These are phyloP conservation scores for Eulemur rufifrons DNA, from an alignment of 2,113 vertebrate species.

Conservation along the genomic window DNA sequence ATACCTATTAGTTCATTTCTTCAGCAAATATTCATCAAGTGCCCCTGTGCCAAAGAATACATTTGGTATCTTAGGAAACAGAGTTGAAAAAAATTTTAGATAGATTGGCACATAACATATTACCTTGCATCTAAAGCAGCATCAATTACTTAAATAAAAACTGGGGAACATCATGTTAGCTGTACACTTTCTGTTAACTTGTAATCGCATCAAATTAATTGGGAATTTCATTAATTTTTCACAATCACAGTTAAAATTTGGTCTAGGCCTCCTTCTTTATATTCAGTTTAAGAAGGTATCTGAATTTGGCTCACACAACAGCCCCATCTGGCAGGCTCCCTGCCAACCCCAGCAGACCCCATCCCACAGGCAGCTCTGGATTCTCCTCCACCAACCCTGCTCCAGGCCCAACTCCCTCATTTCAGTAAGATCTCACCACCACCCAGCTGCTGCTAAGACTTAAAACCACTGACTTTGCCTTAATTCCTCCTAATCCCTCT, in stretches of 20 bases:
- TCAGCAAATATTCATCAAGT: not conserved
- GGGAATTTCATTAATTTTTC: constrained; percentile 6
- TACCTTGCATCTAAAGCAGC: not conserved
- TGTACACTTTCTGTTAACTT: not conserved
- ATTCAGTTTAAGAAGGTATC: not conserved
- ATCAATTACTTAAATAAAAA: not conserved
- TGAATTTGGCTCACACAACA: not conserved
- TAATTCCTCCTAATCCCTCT: not conserved
- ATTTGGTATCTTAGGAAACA: not conserved
- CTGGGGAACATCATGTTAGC: not conserved
- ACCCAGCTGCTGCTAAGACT: not conserved
- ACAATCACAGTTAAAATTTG: constrained; percentile 34
- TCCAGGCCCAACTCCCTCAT: not conserved
- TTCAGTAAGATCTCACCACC: not conserved
- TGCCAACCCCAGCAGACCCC: not conserved
- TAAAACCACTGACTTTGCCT: not conserved
- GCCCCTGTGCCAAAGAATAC: not conserved
- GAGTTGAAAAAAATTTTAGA: not conserved
- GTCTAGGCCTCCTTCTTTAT: not conserved
- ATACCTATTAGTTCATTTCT: not conserved
- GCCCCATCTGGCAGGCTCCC: not conserved
- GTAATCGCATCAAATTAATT: not conserved
- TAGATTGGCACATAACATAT: not conserved
- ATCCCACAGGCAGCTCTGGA: not conserved
- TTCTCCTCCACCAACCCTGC: not conserved